These are phyloP conservation scores for Zonitis immaculata DNA, from an alignment of 2,888 invertebrate species.

Conservation along the genomic window DNA sequence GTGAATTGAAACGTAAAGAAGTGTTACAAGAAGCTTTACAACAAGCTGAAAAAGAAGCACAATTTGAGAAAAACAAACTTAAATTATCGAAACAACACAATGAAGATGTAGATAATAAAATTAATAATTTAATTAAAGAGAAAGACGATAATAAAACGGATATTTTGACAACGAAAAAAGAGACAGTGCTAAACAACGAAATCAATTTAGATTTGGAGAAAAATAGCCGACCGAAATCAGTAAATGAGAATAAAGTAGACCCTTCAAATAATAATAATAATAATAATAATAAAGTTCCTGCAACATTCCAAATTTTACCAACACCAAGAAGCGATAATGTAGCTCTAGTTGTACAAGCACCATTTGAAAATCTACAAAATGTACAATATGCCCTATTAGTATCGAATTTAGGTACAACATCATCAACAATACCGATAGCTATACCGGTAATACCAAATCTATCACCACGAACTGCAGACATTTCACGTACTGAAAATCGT, in stretches of 20 bases:
- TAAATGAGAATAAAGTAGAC: conserved; percentile 23
- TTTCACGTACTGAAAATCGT: conserved; percentile 49
- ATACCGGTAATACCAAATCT: conserved; percentile 36
- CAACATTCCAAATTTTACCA: conserved; percentile 12
- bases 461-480: conserved; percentile 26
- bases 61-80: conserved; percentile 49
- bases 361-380: conserved; percentile 49
- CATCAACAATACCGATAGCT: conserved; percentile 39
- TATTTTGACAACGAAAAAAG: no score
- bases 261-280: conserved; percentile 22
- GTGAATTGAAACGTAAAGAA: conserved; percentile 68
- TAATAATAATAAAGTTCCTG: conserved; percentile 20
- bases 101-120: conserved; percentile 17
- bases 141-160: conserved; percentile 42
- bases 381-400: conserved; percentile 60
- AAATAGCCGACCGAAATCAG: conserved; percentile 5
- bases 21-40: conserved; percentile 73
- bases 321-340: conserved; percentile 39
- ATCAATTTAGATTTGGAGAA: conserved; percentile 6
- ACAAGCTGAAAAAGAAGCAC: conserved; percentile 61
- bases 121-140: conserved; percentile 33
- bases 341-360: conserved; percentile 46
- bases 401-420: conserved; percentile 46
- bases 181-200: conserved; percentile 13
- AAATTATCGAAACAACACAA: conserved; percentile 34